Evolutionary conservation across 92 coral and sea anemone species (phyloP), one percentile per base, ranked within the genome.

Genomic region (Heteractis magnifica): DNA sequence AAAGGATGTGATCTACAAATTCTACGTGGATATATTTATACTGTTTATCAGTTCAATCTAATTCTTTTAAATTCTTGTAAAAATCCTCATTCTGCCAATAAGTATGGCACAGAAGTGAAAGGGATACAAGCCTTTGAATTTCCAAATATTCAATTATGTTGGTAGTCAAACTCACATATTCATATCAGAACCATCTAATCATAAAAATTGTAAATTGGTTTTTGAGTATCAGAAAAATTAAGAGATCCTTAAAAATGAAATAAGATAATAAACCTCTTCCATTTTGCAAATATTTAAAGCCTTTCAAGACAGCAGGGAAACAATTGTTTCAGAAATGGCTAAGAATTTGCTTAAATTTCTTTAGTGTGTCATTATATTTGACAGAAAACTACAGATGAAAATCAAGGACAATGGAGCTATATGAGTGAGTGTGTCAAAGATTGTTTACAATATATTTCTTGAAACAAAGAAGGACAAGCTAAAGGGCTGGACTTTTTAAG

Each of bases 401-500:
- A 19, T 68, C 0, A 26, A 68, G 73, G 73, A 68, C 73, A 68
- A 20, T n/a, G 73, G 49, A 68, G 19, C 26, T 3, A 7, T 48
- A 20, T 48, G 23, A 20, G 13, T 53, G 58, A 53, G 73, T 68
- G 73, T 68, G 73, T 68, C 73, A 23, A 68, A 11, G 13, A 10
- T 68, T 68, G 73, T 68, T 68, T 68, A 68, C 18, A 68, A 6
- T 8, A 9, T 68, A 15, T 23, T 68, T 68, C 73, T 68, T 68
- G 49, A 6, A 68, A 68, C 73, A 68, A 68, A 68, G 49, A 4
- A 68, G 73, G 23, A 68, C 73, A 68, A 68, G 73, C 15, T 20
- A 68, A 68, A 26, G 73, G 73, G 73, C 14, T 68, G 73, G 73
- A 68, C 18, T 21, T 68, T 23, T 68, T 48, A 68, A 68, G 23